Evolutionary conservation across 2,888 invertebrate genomes (phyloP), one percentile per base, ranked within the genome.

Genomic region (Caenorhabditis sp.): DNA sequence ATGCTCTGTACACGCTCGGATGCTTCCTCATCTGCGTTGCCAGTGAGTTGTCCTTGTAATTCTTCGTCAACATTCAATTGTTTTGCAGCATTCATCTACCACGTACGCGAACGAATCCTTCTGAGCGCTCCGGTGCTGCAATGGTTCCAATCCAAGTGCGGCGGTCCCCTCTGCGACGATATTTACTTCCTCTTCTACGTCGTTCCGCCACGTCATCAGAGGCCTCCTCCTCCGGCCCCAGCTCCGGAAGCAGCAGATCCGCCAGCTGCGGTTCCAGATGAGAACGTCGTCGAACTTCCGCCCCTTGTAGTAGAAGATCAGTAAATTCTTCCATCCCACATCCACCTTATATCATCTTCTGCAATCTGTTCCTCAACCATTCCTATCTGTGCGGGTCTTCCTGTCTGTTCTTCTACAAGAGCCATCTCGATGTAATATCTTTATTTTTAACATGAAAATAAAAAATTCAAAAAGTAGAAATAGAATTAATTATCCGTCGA

Each of bases 181-280:
- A 56, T 76, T 53, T 70, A 70, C 35, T 70, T 59, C 17, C 58
- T 76, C 15, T 62, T 76, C 37, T 76, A 76, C 50, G 55, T 68
- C 30, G 58, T 26, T 0, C 58, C 70, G 24, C 75, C 75, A 53
- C 32, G 66, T 39, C 35, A 48, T 24, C 48, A 61, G 24, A 22
- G 56, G 30, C 30, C 53, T 0, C 50, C 58, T 5, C 39, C 39
- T 45, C 45, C 45, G 11, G 53, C 27, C 20, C 46, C 41, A 17
- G 53, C 39, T 15, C 53, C 53, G 35, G 61, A 35, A 17, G 56
- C 66, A 17, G 66, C 66, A n/a, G n/a, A n/a, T n/a, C n/a, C n/a
- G 0, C 50, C 41, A 32, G 39, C 22, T 26, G 56, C n/a, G 35
- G 20, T 11, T 37, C 35, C 11, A 43, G 13, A 46, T 35, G 43